Conservation (phyloP, 2,888 invertebrate genomes). For the Oligia latruncula region DNA sequence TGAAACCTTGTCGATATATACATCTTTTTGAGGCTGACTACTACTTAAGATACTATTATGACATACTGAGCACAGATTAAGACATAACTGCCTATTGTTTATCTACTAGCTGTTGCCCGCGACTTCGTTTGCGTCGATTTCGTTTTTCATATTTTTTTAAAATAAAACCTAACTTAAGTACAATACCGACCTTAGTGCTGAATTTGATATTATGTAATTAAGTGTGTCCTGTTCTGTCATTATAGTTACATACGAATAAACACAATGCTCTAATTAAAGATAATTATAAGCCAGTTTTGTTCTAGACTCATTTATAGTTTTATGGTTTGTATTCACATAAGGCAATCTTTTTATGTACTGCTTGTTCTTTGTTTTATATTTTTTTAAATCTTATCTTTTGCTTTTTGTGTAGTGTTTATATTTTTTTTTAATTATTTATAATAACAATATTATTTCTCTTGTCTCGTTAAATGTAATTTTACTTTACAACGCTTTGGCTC, state of each 20-base stretch:
- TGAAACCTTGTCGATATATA: neutral
- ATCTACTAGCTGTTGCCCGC: too few species aligned
- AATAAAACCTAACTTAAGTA: neutral
- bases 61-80: neutral
- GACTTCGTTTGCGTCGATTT: neutral
- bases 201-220: constrained; percentile 23
- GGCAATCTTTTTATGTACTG: neutral
- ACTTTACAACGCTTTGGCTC: neutral
- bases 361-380: neutral
- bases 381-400: constrained; percentile 8
- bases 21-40: neutral
- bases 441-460: neutral
- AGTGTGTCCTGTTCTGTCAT: constrained; percentile 15
- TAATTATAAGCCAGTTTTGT: constrained; percentile 26
- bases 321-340: constrained; percentile 7
- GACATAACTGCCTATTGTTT: too few species aligned
- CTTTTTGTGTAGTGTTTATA: neutral
- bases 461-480: neutral
- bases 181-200: constrained; percentile 3
- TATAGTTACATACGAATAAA: constrained; percentile 21
- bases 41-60: too few species aligned
- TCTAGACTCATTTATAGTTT: neutral
- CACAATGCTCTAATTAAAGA: constrained; percentile 37
- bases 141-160: neutral
- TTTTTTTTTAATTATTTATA: neutral